A percentile compares a stretch with the other conserved stretches of the same genome.
phyloP scores from a whole-genome alignment of 2,888 invertebrate species.

The Norana najaformis region DNA sequence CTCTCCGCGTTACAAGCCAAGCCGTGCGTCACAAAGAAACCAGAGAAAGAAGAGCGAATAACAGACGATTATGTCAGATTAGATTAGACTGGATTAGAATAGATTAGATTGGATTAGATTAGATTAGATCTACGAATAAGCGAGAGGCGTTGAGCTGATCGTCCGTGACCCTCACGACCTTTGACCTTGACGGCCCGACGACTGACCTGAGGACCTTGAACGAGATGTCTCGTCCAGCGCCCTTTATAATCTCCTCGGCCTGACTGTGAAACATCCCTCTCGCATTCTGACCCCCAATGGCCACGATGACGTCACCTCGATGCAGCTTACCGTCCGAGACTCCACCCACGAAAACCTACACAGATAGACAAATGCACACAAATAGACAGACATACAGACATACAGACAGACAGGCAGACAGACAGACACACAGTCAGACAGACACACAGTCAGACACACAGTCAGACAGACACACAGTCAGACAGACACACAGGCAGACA shows the following conservation, averaged over 20 bases:
- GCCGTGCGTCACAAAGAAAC: too few species aligned
- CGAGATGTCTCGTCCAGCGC: slow-evolving; percentile 56
- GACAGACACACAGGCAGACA: too few species aligned
- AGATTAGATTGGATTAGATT: too few species aligned
- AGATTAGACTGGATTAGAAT: too few species aligned
- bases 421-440: too few species aligned
- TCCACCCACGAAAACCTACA: slow-evolving; percentile 82
- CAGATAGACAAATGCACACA: background rate
- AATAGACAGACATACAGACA: background rate
- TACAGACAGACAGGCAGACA: background rate
- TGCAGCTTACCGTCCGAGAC: slow-evolving; percentile 81
- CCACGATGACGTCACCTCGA: slow-evolving; percentile 86
- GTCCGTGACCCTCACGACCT: background rate
- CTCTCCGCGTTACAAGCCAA: too few species aligned
- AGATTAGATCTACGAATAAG: too few species aligned
- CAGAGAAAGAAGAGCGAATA: too few species aligned
- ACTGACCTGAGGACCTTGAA: slow-evolving; percentile 52
- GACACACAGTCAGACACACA: too few species aligned
- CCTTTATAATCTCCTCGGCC: slow-evolving; percentile 72
- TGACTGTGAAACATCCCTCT: slow-evolving; percentile 85
- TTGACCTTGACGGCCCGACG: background rate
- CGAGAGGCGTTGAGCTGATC: too few species aligned
- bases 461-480: too few species aligned
- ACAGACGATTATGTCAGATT: too few species aligned
- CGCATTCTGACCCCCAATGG: slow-evolving; percentile 86